A percentile compares a stretch with the other conserved stretches of the same genome.
Conservation (phyloP, 2,797 vertebrate species). For the Cynopterus sphinx region DNA sequence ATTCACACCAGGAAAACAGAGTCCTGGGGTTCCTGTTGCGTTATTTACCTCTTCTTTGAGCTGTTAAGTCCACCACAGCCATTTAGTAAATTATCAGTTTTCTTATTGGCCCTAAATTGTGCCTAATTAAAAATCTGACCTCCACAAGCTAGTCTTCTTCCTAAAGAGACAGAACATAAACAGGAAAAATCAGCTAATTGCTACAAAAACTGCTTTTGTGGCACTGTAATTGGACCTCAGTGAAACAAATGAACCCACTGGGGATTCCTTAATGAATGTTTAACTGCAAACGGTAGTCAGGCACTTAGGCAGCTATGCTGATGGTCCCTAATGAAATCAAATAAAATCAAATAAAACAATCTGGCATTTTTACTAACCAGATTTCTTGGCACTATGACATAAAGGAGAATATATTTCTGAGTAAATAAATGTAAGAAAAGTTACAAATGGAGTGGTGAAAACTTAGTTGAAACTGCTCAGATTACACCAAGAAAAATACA, state of each 20-base stretch:
- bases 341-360: conserved; percentile 95
- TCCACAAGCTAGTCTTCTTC: conserved; percentile 90
- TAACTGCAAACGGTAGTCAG: conserved; percentile 96
- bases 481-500: conserved; percentile 74
- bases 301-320: conserved; percentile 88
- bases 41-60: conserved; percentile 87
- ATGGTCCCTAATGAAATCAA: conserved; percentile 93
- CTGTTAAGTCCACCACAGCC: conserved; percentile 87
- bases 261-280: conserved; percentile 96
- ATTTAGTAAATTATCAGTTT: conserved; percentile 94
- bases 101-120: conserved; percentile 96
- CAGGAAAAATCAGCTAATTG: conserved; percentile 98
- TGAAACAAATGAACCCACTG: conserved; percentile 95
- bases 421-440: conserved; percentile 87
- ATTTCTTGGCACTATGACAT: conserved; percentile 87
- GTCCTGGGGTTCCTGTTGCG: conserved; percentile 81
- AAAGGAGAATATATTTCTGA: conserved; percentile 86
- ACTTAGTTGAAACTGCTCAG: conserved; percentile 56
- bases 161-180: conserved; percentile 96
- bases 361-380: conserved; percentile 94
- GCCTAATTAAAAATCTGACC: conserved; percentile 96
- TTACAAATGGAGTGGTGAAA: conserved; percentile 85
- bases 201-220: conserved; percentile 91
- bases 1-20: conserved; percentile 79
- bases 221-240: conserved; percentile 96